Evolutionary conservation across 2,888 invertebrate species (phyloP).

Genomic region (Cheilosia grossa): DNA sequence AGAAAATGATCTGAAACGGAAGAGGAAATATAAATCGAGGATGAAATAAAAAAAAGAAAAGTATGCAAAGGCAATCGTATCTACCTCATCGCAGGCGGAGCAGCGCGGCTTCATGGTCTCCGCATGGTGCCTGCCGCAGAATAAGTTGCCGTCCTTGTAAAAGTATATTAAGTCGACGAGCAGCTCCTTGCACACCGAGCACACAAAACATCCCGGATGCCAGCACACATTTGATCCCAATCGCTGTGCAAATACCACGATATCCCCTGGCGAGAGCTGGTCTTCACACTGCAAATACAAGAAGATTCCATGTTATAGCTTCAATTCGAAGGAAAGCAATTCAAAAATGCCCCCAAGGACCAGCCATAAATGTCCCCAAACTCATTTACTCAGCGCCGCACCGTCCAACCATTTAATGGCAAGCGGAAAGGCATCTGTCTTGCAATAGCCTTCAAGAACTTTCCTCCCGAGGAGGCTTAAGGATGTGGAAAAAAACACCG

Average conservation of each 20-base stretch:
- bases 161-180: conserved; percentile 99
- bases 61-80: conserved; percentile 73
- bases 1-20: conserved; percentile 92
- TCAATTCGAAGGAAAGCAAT: conserved; percentile 16
- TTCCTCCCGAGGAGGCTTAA: conserved; percentile 22
- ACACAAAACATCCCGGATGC: conserved; percentile 98
- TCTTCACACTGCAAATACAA: conserved; percentile 90
- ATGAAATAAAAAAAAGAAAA: background rate
- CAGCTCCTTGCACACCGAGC: conserved; percentile 95
- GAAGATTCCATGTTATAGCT: conserved; percentile 20
- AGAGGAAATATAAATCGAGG: conserved; percentile 20
- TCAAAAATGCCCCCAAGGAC: conserved; percentile 46
- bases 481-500: conserved; percentile 21
- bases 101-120: conserved; percentile 98
- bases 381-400: conserved; percentile 39
- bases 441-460: conserved; percentile 21
- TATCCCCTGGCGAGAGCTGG: conserved; percentile 92
- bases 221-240: conserved; percentile 93
- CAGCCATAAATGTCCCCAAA: conserved; percentile 24
- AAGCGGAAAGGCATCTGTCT: conserved; percentile 16
- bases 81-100: conserved; percentile 98
- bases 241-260: conserved; percentile 94
- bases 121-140: conserved; percentile 98
- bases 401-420: conserved; percentile 39
- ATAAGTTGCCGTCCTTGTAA: conserved; percentile 93